Conservation (phyloP, 2,888 invertebrate genomes). For the Branchipolynoe longqiensis region DNA sequence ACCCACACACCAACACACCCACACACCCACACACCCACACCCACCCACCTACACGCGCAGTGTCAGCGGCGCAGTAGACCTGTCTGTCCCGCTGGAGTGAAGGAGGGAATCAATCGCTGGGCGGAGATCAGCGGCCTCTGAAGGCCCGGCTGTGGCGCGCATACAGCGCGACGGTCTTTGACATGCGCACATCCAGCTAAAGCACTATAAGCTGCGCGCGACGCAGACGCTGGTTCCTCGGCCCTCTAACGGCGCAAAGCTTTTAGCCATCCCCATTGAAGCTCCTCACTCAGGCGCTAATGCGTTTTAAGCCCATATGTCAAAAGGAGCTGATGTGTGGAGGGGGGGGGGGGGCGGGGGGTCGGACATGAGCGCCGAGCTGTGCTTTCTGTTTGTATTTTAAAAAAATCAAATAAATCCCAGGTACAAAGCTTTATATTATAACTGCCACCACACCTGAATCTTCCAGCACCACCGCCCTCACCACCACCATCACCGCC, state of each 20-base stretch:
- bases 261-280: background rate
- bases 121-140: background rate
- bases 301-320: constrained; percentile 43
- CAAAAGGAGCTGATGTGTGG: no score
- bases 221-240: background rate
- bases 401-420: background rate
- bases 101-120: background rate
- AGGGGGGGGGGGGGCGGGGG: background rate
- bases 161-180: background rate
- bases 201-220: constrained; percentile 3
- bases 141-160: no score
- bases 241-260: background rate
- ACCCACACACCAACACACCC: no score
- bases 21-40: no score
- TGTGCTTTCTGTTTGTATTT: background rate
- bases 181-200: background rate
- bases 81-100: background rate
- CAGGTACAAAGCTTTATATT: constrained; percentile 33
- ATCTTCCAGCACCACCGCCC: background rate
- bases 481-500: no score
- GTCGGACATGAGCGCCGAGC: background rate
- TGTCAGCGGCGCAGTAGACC: background rate
- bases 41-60: no score
- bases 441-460: constrained; percentile 28
- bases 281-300: background rate